phyloP scores from a whole-genome alignment of 1,140 invertebrate species.

The Carcinoscorpius rotundicauda region DNA sequence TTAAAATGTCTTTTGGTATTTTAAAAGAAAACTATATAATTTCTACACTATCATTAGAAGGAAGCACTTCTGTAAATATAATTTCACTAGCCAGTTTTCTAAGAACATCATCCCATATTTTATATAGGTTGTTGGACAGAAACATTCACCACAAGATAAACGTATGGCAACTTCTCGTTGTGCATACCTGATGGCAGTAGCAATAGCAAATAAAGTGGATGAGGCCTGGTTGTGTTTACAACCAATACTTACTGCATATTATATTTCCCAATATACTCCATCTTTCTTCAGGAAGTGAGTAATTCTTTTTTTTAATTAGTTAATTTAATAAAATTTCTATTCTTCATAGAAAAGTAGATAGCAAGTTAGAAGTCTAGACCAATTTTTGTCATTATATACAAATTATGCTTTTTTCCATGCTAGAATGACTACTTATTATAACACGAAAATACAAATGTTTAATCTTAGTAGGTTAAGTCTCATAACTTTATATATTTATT shows the following conservation, averaged over 20 bases:
- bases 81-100: neutral
- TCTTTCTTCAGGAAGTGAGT: slow-evolving; percentile 14
- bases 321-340: too few species aligned
- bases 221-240: slow-evolving; percentile 61
- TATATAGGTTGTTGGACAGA: slow-evolving; percentile 27
- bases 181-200: slow-evolving; percentile 52
- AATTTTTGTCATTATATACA: too few species aligned
- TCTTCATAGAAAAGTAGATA: too few species aligned
- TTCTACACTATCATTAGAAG: neutral
- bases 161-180: slow-evolving; percentile 57
- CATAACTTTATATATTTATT: too few species aligned
- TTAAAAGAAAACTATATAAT: neutral
- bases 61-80: too few species aligned
- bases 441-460: too few species aligned
- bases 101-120: neutral
- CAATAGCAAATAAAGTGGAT: slow-evolving; percentile 60
- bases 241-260: slow-evolving; percentile 47
- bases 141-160: slow-evolving; percentile 33
- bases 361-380: too few species aligned
- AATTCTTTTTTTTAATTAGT: too few species aligned
- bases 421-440: too few species aligned
- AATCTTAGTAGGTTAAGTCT: too few species aligned
- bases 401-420: too few species aligned
- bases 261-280: slow-evolving; percentile 52
- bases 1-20: neutral